Percentiles rank a stretch among this genome's conserved stretches.
These are phyloP conservation scores for Engraulis encrasicolus DNA, from an alignment of 2,113 vertebrate species.

Conservation along the genomic window DNA sequence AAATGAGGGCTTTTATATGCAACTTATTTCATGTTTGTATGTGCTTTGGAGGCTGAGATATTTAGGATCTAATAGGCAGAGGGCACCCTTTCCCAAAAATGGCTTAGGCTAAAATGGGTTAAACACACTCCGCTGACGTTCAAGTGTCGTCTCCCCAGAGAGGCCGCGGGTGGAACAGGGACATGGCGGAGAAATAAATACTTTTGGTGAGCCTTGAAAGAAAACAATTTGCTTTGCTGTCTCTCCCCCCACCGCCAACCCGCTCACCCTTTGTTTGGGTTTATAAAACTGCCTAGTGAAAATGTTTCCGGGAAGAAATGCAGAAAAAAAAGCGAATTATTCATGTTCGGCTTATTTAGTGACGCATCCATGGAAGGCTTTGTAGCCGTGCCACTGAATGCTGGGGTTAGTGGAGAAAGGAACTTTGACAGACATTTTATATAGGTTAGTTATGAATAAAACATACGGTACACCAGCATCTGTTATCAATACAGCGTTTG, in stretches of 20 bases:
- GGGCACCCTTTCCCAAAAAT: too few species aligned
- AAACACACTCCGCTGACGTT: not conserved
- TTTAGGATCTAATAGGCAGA: too few species aligned
- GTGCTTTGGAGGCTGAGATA: too few species aligned
- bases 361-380: not conserved
- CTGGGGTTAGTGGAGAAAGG: not conserved
- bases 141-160: not conserved
- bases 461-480: too few species aligned
- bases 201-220: slow-evolving; percentile 14
- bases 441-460: not conserved
- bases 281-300: slow-evolving; percentile 3
- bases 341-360: not conserved
- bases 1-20: too few species aligned
- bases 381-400: not conserved
- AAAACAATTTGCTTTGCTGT: slow-evolving; percentile 17
- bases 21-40: too few species aligned
- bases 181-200: not conserved
- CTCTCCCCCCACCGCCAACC: too few species aligned
- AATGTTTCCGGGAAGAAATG: not conserved
- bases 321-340: not conserved
- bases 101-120: too few species aligned
- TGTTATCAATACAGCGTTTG: too few species aligned
- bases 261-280: slow-evolving; percentile 5
- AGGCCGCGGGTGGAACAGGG: not conserved
- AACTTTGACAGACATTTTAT: not conserved